phyloP scores from a whole-genome alignment of 2,113 vertebrate species.

The Sturnira hondurensis region DNA sequence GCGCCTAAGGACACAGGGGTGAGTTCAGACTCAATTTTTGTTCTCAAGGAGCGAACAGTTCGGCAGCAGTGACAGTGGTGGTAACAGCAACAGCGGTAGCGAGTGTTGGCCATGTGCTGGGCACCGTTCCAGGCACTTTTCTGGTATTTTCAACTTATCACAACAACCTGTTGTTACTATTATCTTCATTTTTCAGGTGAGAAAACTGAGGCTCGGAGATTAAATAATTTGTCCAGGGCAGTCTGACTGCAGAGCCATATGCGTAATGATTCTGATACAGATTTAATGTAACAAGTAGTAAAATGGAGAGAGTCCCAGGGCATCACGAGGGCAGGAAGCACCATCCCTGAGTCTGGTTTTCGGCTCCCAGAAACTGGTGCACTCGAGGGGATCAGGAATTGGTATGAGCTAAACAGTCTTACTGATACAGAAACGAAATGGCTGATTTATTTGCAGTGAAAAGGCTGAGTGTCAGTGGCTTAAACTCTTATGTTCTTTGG shows the following conservation, averaged over 20 bases:
- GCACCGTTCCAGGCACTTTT: neutral
- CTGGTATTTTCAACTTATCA: neutral
- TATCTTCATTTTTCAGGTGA: neutral
- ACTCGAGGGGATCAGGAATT: neutral
- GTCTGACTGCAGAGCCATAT: neutral
- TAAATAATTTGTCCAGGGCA: neutral
- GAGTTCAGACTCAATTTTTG: neutral
- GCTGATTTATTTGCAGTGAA: neutral
- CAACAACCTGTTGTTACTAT: neutral
- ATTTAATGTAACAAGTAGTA: neutral
- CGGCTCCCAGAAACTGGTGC: neutral
- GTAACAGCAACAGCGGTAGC: fast-evolving
- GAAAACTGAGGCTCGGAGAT: too few species aligned
- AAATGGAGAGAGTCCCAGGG: neutral
- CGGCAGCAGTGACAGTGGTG: too few species aligned
- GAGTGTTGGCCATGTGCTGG: too few species aligned
- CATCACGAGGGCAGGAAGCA: neutral
- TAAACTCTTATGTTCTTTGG: neutral
- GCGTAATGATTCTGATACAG: neutral
- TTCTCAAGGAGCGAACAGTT: neutral
- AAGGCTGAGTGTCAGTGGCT: neutral
- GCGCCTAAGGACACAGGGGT: neutral
- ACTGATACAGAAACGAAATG: neutral
- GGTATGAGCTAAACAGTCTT: neutral
- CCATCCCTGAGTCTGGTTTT: neutral